Evolutionary conservation across 2,113 vertebrate species (phyloP).

Genomic region (Antechinus flavipes): DNA sequence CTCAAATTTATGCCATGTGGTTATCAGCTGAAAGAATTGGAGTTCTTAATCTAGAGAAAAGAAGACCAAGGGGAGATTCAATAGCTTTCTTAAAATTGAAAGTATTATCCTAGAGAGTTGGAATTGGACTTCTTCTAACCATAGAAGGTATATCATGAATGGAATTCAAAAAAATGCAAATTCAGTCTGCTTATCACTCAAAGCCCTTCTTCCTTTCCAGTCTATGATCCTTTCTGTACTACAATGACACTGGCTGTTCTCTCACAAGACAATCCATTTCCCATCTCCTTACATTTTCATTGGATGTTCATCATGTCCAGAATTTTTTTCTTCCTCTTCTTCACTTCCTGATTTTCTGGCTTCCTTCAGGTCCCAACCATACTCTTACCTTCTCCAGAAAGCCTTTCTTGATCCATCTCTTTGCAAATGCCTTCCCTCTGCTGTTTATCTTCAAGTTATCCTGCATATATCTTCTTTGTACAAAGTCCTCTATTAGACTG

Average conservation of each 20-base stretch:
- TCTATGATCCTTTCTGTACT: background rate
- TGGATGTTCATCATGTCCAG: background rate
- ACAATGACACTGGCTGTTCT: background rate
- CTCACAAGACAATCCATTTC: background rate
- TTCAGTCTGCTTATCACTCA: background rate
- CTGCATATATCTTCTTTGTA: background rate
- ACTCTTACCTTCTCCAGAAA: background rate
- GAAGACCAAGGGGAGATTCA: background rate
- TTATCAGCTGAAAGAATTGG: background rate
- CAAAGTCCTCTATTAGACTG: too few relatives aligned
- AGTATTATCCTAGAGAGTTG: background rate
- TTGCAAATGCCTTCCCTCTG: background rate
- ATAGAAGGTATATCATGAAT: background rate
- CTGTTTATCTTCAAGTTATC: background rate
- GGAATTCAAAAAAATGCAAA: background rate
- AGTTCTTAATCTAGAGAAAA: background rate
- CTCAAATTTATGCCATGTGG: background rate
- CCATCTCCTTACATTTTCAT: background rate
- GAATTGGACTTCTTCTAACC: background rate
- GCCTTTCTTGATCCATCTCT: background rate
- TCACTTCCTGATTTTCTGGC: background rate
- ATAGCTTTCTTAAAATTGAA: background rate
- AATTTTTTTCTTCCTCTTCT: background rate
- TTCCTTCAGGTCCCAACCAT: too few relatives aligned
- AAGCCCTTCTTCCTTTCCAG: background rate